Base-by-base conservation (phyloP, 2,888 invertebrate species). In the Tipula confusa region DNA sequence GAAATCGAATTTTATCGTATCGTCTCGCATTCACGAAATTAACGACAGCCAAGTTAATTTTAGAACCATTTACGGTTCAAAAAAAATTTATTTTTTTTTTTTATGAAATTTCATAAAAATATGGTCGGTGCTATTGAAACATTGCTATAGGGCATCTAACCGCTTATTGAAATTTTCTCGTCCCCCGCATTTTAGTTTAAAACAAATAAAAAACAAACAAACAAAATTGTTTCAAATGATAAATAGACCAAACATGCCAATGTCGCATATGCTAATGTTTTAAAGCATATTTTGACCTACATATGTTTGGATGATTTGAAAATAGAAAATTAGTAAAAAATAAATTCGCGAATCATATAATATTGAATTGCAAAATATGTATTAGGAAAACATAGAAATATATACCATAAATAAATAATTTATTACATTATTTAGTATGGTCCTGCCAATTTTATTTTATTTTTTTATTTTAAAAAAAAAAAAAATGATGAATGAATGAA, bases 51-150 rank as follows among this genome's bases (percentile, higher is more conserved):
- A 64, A 64, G 64, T 64, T 64, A 64, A 64, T 24, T 64, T 64
- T 64, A 64, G 64, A 64, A 64, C 64, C 64, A 64, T 64, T 64
- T 64, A 64, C 64, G 64, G 64, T 64, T 64, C 64, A 64, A 64
- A 64, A 24, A 7, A 64, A 64, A n/a, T n/a, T n/a, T n/a, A n/a
- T n/a, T n/a, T n/a, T n/a, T n/a, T n/a, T n/a, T n/a, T n/a, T 64
- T 24, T 18, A 64, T 64, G 24, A 64, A 64, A 64, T 9, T 24
- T 24, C n/a, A n/a, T n/a, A n/a, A n/a, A n/a, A 24, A 18, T 9
- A 64, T 64, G 64, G 24, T 24, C 43, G 43, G 13, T 2, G 11
- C 36, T 11, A 36, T 2, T 43, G 43, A 43, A 43, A 15, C 43
- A 18, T 4, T 15, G 1, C 6, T 6, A 1, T 43, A 43, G 0